phyloP scores from a whole-genome alignment of 2,797 vertebrate genomes.

The Tamandua tetradactyla region DNA sequence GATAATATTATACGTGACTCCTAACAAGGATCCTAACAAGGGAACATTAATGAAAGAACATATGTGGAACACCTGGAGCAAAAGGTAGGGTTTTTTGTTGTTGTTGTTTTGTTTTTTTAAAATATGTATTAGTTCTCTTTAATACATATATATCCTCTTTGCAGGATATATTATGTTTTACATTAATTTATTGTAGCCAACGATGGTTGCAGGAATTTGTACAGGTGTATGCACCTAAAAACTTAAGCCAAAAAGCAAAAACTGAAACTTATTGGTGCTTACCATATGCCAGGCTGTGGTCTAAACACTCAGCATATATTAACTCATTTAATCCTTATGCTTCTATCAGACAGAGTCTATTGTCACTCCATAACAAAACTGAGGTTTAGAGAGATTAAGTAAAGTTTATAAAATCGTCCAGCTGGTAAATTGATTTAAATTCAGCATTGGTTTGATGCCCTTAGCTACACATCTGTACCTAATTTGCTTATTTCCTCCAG shows the following conservation, averaged over 20 bases:
- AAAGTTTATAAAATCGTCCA: background rate
- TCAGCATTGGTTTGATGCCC: too few relatives aligned
- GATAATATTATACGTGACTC: background rate
- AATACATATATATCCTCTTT: too few relatives aligned
- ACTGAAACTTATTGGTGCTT: accelerated
- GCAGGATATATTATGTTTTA: accelerated
- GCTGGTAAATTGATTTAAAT: background rate
- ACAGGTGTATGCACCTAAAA: too few relatives aligned
- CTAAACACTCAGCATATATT: background rate
- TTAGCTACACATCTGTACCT: background rate
- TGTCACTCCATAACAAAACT: background rate
- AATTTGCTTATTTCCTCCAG: accelerated
- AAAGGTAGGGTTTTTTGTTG: accelerated
- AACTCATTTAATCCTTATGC: accelerated
- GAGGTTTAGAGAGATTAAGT: background rate
- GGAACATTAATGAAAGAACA: background rate
- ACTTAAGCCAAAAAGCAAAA: background rate
- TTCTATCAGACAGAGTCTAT: accelerated
- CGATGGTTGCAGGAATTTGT: accelerated
- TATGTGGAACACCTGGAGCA: accelerated
- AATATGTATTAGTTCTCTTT: accelerated
- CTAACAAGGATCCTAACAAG: background rate
- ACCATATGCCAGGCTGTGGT: accelerated
- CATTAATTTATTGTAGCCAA: accelerated
- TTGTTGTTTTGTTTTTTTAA: too few relatives aligned